Conservation (phyloP, 2,888 invertebrate genomes). For the Drosophila aldrichi region DNA sequence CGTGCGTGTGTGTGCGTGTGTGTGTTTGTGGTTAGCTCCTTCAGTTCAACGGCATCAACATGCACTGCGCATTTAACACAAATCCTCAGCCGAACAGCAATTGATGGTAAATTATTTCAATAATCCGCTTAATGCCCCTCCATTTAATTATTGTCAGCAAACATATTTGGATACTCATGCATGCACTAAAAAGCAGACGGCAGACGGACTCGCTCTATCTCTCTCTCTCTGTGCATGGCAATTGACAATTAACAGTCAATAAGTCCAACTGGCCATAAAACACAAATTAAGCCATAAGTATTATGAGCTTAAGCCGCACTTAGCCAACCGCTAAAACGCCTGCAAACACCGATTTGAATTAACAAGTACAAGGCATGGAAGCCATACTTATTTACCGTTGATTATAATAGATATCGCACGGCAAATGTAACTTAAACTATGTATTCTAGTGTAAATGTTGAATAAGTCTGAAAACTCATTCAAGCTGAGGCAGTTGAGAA, state of each 20-base stretch:
- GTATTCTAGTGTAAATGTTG: no score
- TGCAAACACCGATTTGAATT: background rate
- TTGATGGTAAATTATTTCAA: constrained; percentile 43
- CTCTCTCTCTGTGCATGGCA: background rate
- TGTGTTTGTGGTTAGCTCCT: background rate
- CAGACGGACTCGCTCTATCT: no score
- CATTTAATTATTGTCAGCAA: constrained; percentile 43
- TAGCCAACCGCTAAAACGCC: constrained; percentile 26
- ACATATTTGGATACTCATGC: constrained; percentile 20
- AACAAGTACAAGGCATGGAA: background rate
- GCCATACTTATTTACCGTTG: background rate
- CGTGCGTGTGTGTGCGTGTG: constrained; percentile 7
- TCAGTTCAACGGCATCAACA: background rate
- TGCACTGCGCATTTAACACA: constrained; percentile 12
- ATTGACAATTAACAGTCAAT: constrained; percentile 62
- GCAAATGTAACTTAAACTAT: background rate
- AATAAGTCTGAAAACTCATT: no score
- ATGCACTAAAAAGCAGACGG: background rate
- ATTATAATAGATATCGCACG: background rate
- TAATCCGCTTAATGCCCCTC: constrained; percentile 45
- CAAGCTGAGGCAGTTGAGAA: no score
- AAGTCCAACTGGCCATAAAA: constrained; percentile 49
- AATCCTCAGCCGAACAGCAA: constrained; percentile 28
- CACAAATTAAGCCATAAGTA: constrained; percentile 51
- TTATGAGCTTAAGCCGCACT: constrained; percentile 39